These are phyloP conservation scores for Catagonus wagneri DNA, from an alignment of 2,113 vertebrate species.

Conservation along the genomic window DNA sequence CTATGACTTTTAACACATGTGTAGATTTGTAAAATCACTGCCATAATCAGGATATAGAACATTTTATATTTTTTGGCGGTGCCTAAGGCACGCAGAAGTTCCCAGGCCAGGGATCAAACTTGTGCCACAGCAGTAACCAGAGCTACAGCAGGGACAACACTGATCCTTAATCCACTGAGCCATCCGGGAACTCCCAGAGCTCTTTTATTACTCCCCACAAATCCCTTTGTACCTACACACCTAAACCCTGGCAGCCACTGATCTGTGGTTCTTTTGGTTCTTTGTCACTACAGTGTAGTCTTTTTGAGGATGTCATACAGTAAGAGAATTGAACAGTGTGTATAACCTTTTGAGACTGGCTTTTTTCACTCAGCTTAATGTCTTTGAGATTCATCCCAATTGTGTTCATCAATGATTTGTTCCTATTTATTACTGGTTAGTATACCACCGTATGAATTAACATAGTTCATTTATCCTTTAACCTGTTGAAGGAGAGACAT, in stretches of 20 bases:
- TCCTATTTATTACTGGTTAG: background rate
- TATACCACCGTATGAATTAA: background rate
- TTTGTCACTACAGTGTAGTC: background rate
- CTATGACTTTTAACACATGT: background rate
- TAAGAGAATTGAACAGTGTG: background rate
- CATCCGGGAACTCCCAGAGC: too few relatives aligned
- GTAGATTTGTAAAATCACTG: background rate
- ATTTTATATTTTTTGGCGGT: background rate
- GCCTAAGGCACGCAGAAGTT: too few relatives aligned
- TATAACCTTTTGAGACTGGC: background rate
- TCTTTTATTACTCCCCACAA: background rate
- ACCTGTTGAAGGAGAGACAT: background rate
- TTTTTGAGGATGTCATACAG: background rate
- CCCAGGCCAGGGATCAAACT: too few relatives aligned
- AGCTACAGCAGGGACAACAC: too few relatives aligned
- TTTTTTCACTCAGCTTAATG: constrained; percentile 4
- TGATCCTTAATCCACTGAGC: too few relatives aligned
- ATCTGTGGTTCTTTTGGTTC: too few relatives aligned
- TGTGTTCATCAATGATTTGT: background rate
- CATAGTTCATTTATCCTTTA: background rate
- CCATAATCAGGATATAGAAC: background rate
- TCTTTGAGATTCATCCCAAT: constrained; percentile 19
- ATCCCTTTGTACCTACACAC: background rate
- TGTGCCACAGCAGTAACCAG: too few relatives aligned
- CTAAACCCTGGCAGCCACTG: background rate